These are phyloP conservation scores for Ceratina australensis DNA, from an alignment of 1,140 invertebrate genomes.

Conservation along the genomic window DNA sequence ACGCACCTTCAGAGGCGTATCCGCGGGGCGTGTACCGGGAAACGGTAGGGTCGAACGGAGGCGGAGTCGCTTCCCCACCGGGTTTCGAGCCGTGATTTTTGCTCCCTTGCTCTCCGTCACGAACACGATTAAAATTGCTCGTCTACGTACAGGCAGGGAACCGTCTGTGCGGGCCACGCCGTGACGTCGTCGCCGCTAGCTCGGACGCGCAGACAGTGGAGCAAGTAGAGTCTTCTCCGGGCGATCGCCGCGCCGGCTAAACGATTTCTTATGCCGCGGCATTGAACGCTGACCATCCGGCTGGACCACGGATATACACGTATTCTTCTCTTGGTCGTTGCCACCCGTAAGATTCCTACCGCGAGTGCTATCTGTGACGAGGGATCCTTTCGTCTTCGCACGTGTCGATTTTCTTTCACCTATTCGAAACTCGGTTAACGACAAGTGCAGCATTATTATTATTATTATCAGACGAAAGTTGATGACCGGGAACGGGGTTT, in stretches of 20 bases:
- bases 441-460: too few species aligned
- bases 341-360: too few species aligned
- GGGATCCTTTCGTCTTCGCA: too few species aligned
- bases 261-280: slow-evolving; percentile 60
- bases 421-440: too few species aligned
- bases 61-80: slow-evolving; percentile 60
- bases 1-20: slow-evolving; percentile 62
- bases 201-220: slow-evolving; percentile 29
- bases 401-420: too few species aligned
- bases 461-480: too few species aligned
- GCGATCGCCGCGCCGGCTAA: slow-evolving; percentile 45
- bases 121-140: too few species aligned
- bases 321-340: too few species aligned
- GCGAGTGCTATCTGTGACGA: not conserved
- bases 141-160: too few species aligned
- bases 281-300: slow-evolving; percentile 2
- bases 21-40: slow-evolving; percentile 58
- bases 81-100: slow-evolving; percentile 32
- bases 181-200: slow-evolving; percentile 25
- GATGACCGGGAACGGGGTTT: too few species aligned
- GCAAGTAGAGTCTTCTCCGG: slow-evolving; percentile 60
- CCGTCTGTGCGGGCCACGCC: slow-evolving; percentile 24
- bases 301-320: too few species aligned
- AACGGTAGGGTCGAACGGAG: slow-evolving; percentile 43
- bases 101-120: slow-evolving; percentile 10